Evolutionary conservation across 1,140 invertebrate species (phyloP).

Genomic region (Uloborus diversus): DNA sequence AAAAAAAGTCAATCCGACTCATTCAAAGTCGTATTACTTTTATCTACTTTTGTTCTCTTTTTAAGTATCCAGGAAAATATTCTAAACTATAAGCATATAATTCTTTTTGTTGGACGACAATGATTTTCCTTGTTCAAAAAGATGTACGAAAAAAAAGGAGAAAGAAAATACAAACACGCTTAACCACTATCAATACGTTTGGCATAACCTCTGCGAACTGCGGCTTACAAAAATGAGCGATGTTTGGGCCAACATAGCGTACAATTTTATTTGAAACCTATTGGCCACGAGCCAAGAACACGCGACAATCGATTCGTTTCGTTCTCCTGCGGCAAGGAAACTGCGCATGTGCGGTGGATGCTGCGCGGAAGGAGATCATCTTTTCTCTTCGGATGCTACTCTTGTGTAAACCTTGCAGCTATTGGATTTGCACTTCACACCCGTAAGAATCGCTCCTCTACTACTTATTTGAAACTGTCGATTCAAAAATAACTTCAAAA

Average conservation of each 20-base stretch:
- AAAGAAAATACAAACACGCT: neutral
- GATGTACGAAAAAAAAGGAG: too few relatives aligned
- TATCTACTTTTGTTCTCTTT: too few relatives aligned
- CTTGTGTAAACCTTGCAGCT: constrained; percentile 3
- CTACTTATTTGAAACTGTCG: too few relatives aligned
- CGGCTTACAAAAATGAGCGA: neutral
- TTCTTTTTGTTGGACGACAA: too few relatives aligned
- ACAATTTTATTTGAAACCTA: constrained; percentile 9
- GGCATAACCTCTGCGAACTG: neutral
- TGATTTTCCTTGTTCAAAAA: too few relatives aligned
- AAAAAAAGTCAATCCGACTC: too few relatives aligned
- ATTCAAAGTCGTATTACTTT: too few relatives aligned
- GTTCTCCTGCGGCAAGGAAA: constrained; percentile 45
- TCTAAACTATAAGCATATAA: too few relatives aligned
- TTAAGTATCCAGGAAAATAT: too few relatives aligned
- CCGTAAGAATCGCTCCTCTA: too few relatives aligned
- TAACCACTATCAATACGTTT: neutral
- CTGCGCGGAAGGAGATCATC: constrained; percentile 21
- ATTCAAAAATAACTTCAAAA: too few relatives aligned
- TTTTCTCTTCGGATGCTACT: neutral
- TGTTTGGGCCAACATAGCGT: neutral
- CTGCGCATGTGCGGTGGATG: constrained; percentile 32
- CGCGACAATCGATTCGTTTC: constrained; percentile 52
- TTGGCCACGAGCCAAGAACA: constrained; percentile 51
- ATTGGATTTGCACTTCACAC: constrained; percentile 5